Percentiles rank a stretch among this genome's conserved stretches.
These are phyloP conservation scores for Drosophila algonquin DNA, from an alignment of 2,888 invertebrate species.

Conservation along the genomic window DNA sequence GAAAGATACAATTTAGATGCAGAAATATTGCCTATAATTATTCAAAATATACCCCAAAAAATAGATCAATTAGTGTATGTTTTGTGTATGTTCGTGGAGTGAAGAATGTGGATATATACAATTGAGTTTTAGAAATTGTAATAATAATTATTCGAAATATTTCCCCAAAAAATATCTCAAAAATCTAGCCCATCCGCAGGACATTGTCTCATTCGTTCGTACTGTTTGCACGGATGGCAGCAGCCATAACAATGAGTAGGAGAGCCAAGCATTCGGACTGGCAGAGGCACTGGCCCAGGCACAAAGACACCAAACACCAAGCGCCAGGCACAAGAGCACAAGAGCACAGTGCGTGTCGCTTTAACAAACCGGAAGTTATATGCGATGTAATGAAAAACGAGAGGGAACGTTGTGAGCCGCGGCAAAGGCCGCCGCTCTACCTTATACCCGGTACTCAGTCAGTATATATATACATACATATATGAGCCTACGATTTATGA, in stretches of 20 bases:
- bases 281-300: constrained; percentile 27
- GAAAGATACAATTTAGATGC: too few species aligned
- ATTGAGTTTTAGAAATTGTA: background rate
- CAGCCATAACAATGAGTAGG: constrained; percentile 61
- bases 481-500: too few species aligned
- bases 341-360: constrained; percentile 71
- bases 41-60: too few species aligned
- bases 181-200: background rate
- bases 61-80: too few species aligned
- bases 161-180: too few species aligned
- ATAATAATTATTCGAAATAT: too few species aligned
- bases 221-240: constrained; percentile 74
- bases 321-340: constrained; percentile 4
- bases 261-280: constrained; percentile 1
- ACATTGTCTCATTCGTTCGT: constrained; percentile 30
- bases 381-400: constrained; percentile 79
- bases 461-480: too few species aligned
- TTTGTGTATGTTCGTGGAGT: background rate
- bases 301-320: constrained; percentile 15
- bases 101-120: background rate
- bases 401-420: too few species aligned
- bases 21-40: too few species aligned
- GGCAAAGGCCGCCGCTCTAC: too few species aligned
- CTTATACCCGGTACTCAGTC: too few species aligned
- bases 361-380: constrained; percentile 80